Evolutionary conservation across 2,888 invertebrate genomes (phyloP).

Genomic region (Latrodectus hesperus): DNA sequence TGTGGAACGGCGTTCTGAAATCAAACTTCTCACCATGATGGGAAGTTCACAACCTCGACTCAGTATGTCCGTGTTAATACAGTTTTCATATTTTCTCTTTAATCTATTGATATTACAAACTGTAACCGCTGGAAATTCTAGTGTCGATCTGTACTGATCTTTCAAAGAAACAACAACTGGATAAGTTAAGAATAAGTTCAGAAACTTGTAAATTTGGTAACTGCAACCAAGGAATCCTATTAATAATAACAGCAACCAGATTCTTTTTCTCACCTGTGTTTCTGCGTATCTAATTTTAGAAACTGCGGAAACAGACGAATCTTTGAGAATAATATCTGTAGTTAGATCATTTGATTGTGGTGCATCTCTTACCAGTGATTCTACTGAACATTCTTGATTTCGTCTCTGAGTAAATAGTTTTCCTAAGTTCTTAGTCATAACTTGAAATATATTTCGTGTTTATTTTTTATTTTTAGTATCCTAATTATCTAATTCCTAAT

Average conservation of each 20-base stretch:
- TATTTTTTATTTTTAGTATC: too few species aligned
- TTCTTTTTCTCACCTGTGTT: background rate
- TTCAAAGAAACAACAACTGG: slow-evolving; percentile 16
- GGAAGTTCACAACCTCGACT: background rate
- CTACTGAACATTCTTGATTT: too few species aligned
- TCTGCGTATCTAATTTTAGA: slow-evolving; percentile 6
- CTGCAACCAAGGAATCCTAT: background rate
- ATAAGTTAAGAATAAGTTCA: slow-evolving; percentile 25
- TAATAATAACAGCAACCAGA: slow-evolving; percentile 31
- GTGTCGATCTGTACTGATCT: background rate
- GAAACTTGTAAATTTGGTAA: slow-evolving; percentile 19
- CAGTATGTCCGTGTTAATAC: background rate
- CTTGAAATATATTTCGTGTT: too few species aligned
- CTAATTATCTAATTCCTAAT: too few species aligned
- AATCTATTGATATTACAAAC: slow-evolving; percentile 51
- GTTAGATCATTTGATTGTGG: background rate
- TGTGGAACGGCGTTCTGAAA: background rate
- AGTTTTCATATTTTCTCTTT: background rate
- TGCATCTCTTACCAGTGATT: too few species aligned
- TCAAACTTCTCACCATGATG: background rate
- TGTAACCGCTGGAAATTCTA: slow-evolving; percentile 47
- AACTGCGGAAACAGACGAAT: slow-evolving; percentile 31
- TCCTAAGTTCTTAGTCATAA: too few species aligned
- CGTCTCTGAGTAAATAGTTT: too few species aligned
- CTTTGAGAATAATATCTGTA: slow-evolving; percentile 1